Evolutionary conservation across 1,140 invertebrate species (phyloP), one percentile per base, ranked within the genome.

Genomic region (Heterodera schachtii): DNA sequence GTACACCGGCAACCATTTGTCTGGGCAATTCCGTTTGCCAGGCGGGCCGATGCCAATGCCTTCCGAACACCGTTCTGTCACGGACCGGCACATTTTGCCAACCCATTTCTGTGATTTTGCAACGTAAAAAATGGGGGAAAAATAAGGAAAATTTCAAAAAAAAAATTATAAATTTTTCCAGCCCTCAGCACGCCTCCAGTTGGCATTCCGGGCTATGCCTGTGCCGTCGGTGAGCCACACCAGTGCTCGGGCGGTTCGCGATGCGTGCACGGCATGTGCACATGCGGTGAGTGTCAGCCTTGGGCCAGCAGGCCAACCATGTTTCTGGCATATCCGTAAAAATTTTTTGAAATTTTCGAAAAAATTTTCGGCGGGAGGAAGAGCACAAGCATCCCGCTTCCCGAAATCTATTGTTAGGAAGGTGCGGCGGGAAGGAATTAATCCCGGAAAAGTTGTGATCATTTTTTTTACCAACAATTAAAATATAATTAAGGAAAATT

Each of bases 191-290:
- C 78, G 60, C 52, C 70, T 43, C 81, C 47, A 7, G 1, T 70
- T 16, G 77, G 77, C 7, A n/a, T 78, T 16, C 77, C 77, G 11
- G 77, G 77, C 6, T 70, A 78, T 69, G 49, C 77, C 2, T 78
- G 77, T 31, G 77, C 77, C 13, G 41, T 78, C 9, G 64, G 64
- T 6, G 0, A 78, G 79, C 83, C n/a, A 74, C 71, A 60, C 74
- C 85, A 16, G 84, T 86, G 85, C 44, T 73, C 71, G 31, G 85
- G 85, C n/a, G 81, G 78, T 0, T 44, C 82, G 4, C 31, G 60
- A 3, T 86, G 85, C 81, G 75, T 86, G 21, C 60, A 86, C 46
- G 86, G 83, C 44, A 75, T 87, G 49, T 86, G 85, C 78, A 76
- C 76, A 16, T 85, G 85, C n/a, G 77, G 77, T 78, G 75, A 52